These are phyloP conservation scores for Tursiops truncatus DNA, from an alignment of 2,113 vertebrate species.

Conservation along the genomic window DNA sequence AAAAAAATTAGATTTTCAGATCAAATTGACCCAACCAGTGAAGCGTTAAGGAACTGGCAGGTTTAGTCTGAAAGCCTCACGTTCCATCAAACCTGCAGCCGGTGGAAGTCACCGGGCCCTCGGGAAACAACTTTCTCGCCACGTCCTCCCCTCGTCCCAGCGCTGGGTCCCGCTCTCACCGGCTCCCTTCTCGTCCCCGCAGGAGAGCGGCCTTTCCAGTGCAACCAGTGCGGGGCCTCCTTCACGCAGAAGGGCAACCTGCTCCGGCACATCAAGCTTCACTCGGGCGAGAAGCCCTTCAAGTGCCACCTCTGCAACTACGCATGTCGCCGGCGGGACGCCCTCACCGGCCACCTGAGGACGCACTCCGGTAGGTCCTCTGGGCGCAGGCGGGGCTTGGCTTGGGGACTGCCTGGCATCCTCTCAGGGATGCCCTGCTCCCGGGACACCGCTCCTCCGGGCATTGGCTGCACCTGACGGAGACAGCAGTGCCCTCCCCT, in stretches of 20 bases:
- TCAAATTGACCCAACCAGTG: slow-evolving; percentile 99
- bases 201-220: slow-evolving; percentile 99
- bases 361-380: slow-evolving; percentile 95
- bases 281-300: slow-evolving; percentile 99
- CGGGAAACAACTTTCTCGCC: slow-evolving; percentile 86
- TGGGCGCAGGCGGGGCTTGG: rapidly evolving
- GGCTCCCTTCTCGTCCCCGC: slow-evolving; percentile 67
- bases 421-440: rapidly evolving
- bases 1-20: slow-evolving; percentile 99
- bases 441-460: rapidly evolving
- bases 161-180: slow-evolving; percentile 75
- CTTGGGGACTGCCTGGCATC: not conserved
- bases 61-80: slow-evolving; percentile 97
- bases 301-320: slow-evolving; percentile 99
- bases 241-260: slow-evolving; percentile 99
- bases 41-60: slow-evolving; percentile 99
- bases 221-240: slow-evolving; percentile 97
- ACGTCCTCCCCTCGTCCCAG: slow-evolving; percentile 80
- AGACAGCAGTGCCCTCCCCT: rapidly evolving
- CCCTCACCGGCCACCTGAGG: slow-evolving; percentile 96
- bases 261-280: slow-evolving; percentile 98
- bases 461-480: rapidly evolving
- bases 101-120: slow-evolving; percentile 87
- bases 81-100: slow-evolving; percentile 96
- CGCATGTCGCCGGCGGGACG: slow-evolving; percentile 96